Evolutionary conservation across 2,888 invertebrate species (phyloP).

Genomic region (Drosophila neutralis): DNA sequence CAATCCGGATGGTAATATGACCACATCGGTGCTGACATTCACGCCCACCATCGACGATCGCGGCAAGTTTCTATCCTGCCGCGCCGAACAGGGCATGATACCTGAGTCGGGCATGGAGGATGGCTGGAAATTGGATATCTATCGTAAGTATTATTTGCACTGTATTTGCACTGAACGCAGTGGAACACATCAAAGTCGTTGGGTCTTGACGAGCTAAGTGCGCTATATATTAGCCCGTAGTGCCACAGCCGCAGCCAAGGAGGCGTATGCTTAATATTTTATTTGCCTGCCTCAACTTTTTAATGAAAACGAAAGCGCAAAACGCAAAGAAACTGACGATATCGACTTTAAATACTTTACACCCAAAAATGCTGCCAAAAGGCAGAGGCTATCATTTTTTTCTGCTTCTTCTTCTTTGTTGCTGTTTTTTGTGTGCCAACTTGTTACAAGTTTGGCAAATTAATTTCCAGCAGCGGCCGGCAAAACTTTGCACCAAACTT

Average conservation of each 20-base stretch:
- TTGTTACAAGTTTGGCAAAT: constrained; percentile 80
- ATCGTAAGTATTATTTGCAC: constrained; percentile 88
- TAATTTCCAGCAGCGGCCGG: constrained; percentile 76
- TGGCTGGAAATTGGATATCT: constrained; percentile 92
- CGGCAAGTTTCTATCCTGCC: constrained; percentile 91
- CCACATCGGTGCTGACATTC: constrained; percentile 91
- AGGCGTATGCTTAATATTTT: constrained; percentile 69
- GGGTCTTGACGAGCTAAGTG: constrained; percentile 6
- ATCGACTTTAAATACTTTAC: constrained; percentile 60
- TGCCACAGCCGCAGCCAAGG: constrained; percentile 15
- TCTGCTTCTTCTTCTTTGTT: constrained; percentile 32
- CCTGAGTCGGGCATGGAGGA: constrained; percentile 91
- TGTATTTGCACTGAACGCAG: not conserved
- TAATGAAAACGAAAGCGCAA: constrained; percentile 68
- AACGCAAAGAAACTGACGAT: constrained; percentile 21
- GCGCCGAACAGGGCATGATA: constrained; percentile 91
- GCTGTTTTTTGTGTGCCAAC: constrained; percentile 57
- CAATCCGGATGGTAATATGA: constrained; percentile 89
- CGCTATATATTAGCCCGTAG: constrained; percentile 18
- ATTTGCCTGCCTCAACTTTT: constrained; percentile 64
- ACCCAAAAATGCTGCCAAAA: constrained; percentile 50
- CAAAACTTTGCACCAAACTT: constrained; percentile 72
- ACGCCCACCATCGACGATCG: constrained; percentile 92
- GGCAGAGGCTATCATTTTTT: constrained; percentile 34
- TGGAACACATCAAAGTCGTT: constrained; percentile 45